phyloP scores from a whole-genome alignment of 1,140 invertebrate genomes.

The Papilio helenus region DNA sequence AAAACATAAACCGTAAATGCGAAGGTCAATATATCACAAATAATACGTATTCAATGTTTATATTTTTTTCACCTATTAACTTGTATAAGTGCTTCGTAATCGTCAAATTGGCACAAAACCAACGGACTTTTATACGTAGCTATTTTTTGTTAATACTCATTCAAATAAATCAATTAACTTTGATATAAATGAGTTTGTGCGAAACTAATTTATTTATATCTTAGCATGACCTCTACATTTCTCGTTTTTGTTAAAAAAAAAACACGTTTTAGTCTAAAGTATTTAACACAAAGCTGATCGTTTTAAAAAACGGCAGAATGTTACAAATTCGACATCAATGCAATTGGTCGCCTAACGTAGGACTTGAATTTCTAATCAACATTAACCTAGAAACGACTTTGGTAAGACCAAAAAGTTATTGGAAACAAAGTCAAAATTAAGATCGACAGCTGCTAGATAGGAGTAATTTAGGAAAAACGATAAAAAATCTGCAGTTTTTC shows the following conservation, averaged over 20 bases:
- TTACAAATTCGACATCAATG: too few relatives aligned
- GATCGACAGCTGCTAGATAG: too few relatives aligned
- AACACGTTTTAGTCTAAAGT: neutral
- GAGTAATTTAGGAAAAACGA: too few relatives aligned
- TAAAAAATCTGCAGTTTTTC: too few relatives aligned
- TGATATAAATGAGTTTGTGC: neutral
- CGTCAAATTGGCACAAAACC: neutral
- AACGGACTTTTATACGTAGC: neutral
- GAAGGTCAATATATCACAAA: neutral
- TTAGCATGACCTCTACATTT: neutral
- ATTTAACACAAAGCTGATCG: neutral
- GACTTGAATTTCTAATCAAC: too few relatives aligned
- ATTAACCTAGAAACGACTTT: too few relatives aligned
- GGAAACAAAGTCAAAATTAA: too few relatives aligned
- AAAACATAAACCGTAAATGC: neutral
- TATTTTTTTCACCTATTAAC: neutral
- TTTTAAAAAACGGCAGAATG: too few relatives aligned
- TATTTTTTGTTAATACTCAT: conserved; percentile 9
- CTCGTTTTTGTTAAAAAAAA: neutral
- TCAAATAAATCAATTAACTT: conserved; percentile 4
- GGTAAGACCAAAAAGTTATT: too few relatives aligned
- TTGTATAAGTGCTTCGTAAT: neutral
- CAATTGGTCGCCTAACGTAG: too few relatives aligned
- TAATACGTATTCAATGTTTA: neutral
- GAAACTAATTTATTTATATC: conserved; percentile 2